Conservation (phyloP, 2,113 vertebrate species). For the Trichechus manatus region DNA sequence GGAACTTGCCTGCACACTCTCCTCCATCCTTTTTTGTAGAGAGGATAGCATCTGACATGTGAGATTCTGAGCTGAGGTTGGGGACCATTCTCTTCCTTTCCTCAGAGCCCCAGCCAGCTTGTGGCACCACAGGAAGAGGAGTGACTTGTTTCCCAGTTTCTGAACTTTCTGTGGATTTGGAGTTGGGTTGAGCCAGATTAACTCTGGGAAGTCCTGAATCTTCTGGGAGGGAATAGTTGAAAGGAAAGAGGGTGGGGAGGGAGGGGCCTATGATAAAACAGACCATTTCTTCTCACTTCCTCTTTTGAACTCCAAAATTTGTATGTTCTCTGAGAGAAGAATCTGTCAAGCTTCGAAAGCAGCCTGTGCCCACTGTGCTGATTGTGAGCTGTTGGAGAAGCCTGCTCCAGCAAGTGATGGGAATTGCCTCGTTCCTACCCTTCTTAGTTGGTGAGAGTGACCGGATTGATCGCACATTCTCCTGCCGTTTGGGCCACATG, state of each 20-base stretch:
- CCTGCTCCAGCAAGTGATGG: background rate
- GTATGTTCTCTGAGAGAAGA: background rate
- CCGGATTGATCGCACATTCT: accelerated
- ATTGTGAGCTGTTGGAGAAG: background rate
- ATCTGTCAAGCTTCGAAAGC: background rate
- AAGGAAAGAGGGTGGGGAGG: slow-evolving; percentile 63
- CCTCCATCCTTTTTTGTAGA: background rate
- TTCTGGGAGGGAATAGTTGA: slow-evolving; percentile 3
- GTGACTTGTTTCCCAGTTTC: background rate
- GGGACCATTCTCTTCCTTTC: background rate
- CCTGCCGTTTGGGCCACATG: background rate
- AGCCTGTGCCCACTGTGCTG: background rate
- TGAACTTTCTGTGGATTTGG: slow-evolving; percentile 23
- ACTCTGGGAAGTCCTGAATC: slow-evolving; percentile 47
- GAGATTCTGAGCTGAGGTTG: background rate
- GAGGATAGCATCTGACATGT: background rate
- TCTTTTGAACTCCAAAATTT: slow-evolving; percentile 55
- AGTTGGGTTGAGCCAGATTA: background rate
- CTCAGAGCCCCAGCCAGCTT: background rate
- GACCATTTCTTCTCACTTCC: slow-evolving; percentile 74
- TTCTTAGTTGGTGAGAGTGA: background rate
- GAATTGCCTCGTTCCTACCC: background rate
- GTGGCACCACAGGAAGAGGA: background rate
- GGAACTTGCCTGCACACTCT: too few species aligned
- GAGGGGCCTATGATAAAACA: slow-evolving; percentile 68